phyloP scores from a whole-genome alignment of 2,888 invertebrate genomes.

The Eledona agricola region DNA sequence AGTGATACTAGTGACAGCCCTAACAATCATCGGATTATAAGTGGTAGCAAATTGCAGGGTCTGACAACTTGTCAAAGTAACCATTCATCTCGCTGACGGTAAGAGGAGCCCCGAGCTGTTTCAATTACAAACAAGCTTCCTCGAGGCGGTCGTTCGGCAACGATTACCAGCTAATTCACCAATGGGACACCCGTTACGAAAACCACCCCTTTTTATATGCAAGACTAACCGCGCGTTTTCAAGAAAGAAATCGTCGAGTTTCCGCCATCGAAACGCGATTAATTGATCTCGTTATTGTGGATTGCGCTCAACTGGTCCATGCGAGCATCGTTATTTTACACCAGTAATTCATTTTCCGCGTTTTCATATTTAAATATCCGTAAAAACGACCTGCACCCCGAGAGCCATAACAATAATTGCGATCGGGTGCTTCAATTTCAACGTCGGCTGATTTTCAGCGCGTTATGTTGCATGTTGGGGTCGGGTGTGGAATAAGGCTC shows the following conservation, averaged over 20 bases:
- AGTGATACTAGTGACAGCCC: constrained; percentile 35
- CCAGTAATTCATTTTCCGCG: constrained; percentile 47
- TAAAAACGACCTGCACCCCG: constrained; percentile 32
- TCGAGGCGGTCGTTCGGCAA: constrained; percentile 35
- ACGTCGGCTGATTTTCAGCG: constrained; percentile 4
- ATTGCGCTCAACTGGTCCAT: constrained; percentile 43
- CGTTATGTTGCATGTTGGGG: constrained; percentile 20
- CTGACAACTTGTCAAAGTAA: constrained; percentile 41
- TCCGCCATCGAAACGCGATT: constrained; percentile 39
- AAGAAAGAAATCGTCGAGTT: constrained; percentile 18
- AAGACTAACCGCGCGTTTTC: constrained; percentile 1
- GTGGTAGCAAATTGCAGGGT: constrained; percentile 34
- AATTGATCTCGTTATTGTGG: constrained; percentile 51
- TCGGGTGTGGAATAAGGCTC: neutral
- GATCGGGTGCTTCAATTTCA: constrained; percentile 17
- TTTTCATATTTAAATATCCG: constrained; percentile 42
- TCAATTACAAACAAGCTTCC: constrained; percentile 26
- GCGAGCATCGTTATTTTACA: constrained; percentile 50
- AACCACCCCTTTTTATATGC: constrained; percentile 6
- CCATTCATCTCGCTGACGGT: constrained; percentile 43
- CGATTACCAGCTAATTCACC: constrained; percentile 33
- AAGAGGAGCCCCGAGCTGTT: constrained; percentile 41
- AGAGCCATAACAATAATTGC: constrained; percentile 29
- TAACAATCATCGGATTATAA: constrained; percentile 40
- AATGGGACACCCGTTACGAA: constrained; percentile 10